phyloP scores from a whole-genome alignment of 2,113 vertebrate species.

The Gulo gulo region DNA sequence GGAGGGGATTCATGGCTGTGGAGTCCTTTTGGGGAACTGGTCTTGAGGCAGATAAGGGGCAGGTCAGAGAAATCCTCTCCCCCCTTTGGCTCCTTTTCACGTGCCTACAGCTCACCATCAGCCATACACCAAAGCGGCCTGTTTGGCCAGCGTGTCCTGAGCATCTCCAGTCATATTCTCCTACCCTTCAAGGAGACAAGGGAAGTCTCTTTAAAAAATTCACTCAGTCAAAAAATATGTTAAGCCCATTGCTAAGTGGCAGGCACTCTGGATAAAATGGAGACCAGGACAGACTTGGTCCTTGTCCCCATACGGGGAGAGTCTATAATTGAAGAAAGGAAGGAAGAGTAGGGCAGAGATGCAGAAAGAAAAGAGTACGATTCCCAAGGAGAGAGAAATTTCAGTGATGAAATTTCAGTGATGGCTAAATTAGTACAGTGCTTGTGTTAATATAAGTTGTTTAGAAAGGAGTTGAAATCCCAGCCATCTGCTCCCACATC shows the following conservation, averaged over 20 bases:
- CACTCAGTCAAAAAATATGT: not conserved
- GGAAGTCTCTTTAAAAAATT: not conserved
- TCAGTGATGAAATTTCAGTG: not conserved
- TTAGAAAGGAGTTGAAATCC: conserved; percentile 47
- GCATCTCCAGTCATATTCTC: not conserved
- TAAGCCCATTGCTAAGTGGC: not conserved
- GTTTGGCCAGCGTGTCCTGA: not conserved
- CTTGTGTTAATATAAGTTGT: conserved; percentile 36
- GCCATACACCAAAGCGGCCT: not conserved
- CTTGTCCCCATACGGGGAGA: not conserved
- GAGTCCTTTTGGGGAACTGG: not conserved
- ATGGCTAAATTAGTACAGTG: not conserved
- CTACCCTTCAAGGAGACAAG: not conserved
- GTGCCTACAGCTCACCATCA: not conserved
- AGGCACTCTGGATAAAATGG: not conserved
- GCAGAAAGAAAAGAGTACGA: not conserved
- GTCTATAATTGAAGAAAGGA: not conserved
- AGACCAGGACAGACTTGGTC: not conserved
- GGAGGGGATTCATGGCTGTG: not conserved
- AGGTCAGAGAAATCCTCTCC: not conserved
- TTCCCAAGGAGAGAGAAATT: conserved; percentile 8
- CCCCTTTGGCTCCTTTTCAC: not conserved
- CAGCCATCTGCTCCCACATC: conserved; percentile 57
- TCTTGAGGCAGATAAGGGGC: not conserved
- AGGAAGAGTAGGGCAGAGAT: not conserved